Base-by-base conservation (phyloP, 2,113 vertebrate species). In the Cololabis saira region DNA sequence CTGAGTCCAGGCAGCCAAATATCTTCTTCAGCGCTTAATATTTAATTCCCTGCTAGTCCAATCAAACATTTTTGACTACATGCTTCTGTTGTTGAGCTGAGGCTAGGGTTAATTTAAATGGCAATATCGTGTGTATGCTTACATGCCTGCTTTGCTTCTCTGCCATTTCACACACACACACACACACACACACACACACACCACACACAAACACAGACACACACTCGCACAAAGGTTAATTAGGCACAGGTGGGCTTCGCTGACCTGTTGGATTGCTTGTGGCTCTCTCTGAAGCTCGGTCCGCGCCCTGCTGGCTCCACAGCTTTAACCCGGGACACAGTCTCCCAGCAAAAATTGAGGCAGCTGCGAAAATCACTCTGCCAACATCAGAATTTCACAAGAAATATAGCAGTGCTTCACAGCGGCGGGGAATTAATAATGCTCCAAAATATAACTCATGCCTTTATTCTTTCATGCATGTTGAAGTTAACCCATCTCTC, bases 171-270 rank as follows among this genome's bases (percentile, higher is more conserved):
- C 71, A 52, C 51, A 16, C 50, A 45, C 42, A 22, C 42, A 54
- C 66, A 50, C 60, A 40, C 75, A 17, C 22, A 18, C 54, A 56
- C n/a, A 16, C 45, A 52, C 13, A 68, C 12, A 11, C 62, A 65
- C 61, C 51, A 16, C 50, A 45, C 42, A 22, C 42, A 54, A 61
- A 50, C 60, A 40, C 75, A 17, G 18, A 18, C 54, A 56, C n/a
- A 16, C 45, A 52, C 13, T 71, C 12, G 12, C 62, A 65, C 61
- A 78, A 43, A 76, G 70, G 75, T 80, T 79, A 84, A 86, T 87
- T 79, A 84, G 77, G 61, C 70, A 69, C 69, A 83, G 82, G 82
- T 89, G 79, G 61, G 67, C 58, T 82, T 76, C 9, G 51, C 21
- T 76, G 76, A 87, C 78, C 86, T 21, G 74, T 71, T 59, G 56